These are phyloP conservation scores for Bujurquina vittata DNA, from an alignment of 2,113 vertebrate species.

Conservation along the genomic window DNA sequence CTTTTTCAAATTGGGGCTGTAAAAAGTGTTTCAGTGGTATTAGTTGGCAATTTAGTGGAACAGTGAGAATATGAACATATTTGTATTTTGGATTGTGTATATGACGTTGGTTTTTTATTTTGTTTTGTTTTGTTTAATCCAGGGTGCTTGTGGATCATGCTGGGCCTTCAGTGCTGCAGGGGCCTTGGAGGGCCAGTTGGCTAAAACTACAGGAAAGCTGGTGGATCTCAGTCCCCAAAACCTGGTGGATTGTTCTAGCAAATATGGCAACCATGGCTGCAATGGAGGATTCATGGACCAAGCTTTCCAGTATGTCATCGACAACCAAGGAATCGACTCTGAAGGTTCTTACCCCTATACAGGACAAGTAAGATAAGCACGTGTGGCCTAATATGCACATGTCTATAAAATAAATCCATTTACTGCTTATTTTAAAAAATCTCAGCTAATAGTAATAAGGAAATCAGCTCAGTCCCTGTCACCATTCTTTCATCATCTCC, in stretches of 20 bases:
- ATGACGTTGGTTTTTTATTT: rapidly evolving
- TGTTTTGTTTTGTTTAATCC: background rate
- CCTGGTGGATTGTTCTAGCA: slow-evolving; percentile 81
- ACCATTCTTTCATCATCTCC: too few relatives aligned
- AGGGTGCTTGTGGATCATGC: slow-evolving; percentile 83
- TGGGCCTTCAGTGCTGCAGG: slow-evolving; percentile 85
- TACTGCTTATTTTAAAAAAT: background rate
- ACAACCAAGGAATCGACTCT: slow-evolving; percentile 82
- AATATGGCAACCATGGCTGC: slow-evolving; percentile 82
- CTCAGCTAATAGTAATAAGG: background rate
- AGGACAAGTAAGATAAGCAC: slow-evolving; percentile 35
- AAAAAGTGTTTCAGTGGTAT: background rate
- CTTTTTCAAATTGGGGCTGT: background rate
- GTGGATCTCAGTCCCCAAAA: slow-evolving; percentile 84
- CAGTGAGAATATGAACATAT: background rate
- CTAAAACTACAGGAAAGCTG: slow-evolving; percentile 75
- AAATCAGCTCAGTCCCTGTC: too few relatives aligned
- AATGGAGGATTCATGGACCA: slow-evolving; percentile 70
- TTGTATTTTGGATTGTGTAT: background rate
- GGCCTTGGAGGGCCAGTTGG: slow-evolving; percentile 83
- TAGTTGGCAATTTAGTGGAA: background rate
- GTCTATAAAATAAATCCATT: background rate
- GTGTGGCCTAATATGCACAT: background rate
- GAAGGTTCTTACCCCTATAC: slow-evolving; percentile 78
- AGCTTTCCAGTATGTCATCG: slow-evolving; percentile 81